A percentile compares a stretch with the other conserved stretches of the same genome.
Evolutionary conservation across 2,888 invertebrate genomes (phyloP).

Genomic region (Tachystola acroxantha): DNA sequence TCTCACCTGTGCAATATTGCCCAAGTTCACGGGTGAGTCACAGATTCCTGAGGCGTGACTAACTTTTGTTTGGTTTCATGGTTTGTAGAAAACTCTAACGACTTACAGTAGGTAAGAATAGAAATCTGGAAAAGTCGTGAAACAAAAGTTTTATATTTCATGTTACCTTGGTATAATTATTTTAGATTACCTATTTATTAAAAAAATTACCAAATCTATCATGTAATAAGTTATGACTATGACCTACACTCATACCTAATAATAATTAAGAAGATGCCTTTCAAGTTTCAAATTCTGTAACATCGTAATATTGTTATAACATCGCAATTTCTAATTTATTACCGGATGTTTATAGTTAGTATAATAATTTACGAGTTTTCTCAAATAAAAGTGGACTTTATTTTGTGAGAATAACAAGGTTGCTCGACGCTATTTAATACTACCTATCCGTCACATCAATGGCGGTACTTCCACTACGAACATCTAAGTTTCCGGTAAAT

Average conservation of each 20-base stretch:
- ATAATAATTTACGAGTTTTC: constrained; percentile 13
- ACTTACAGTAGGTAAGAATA: too few species aligned
- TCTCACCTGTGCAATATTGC: constrained; percentile 32
- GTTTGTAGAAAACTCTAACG: too few species aligned
- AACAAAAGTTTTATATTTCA: too few species aligned
- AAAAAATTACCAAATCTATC: too few species aligned
- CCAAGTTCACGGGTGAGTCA: constrained; percentile 45
- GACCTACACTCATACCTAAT: too few species aligned
- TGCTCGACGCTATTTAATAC: too few species aligned
- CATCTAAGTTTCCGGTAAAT: background rate
- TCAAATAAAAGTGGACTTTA: constrained; percentile 6
- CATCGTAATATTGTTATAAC: constrained; percentile 13
- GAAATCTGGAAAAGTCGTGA: background rate
- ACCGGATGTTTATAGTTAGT: constrained; percentile 35
- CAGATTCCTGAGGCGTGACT: constrained; percentile 30
- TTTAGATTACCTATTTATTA: too few species aligned
- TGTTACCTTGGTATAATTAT: too few species aligned
- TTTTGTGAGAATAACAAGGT: constrained; percentile 20
- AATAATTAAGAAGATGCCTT: too few species aligned
- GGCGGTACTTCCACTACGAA: background rate
- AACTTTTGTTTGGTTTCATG: constrained; percentile 26
- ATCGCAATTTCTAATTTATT: constrained; percentile 19
- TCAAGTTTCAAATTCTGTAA: too few species aligned
- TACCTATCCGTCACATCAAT: too few species aligned
- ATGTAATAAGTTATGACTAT: too few species aligned